phyloP scores from a whole-genome alignment of 1,140 invertebrate genomes.

The Liolophura sinensis region DNA sequence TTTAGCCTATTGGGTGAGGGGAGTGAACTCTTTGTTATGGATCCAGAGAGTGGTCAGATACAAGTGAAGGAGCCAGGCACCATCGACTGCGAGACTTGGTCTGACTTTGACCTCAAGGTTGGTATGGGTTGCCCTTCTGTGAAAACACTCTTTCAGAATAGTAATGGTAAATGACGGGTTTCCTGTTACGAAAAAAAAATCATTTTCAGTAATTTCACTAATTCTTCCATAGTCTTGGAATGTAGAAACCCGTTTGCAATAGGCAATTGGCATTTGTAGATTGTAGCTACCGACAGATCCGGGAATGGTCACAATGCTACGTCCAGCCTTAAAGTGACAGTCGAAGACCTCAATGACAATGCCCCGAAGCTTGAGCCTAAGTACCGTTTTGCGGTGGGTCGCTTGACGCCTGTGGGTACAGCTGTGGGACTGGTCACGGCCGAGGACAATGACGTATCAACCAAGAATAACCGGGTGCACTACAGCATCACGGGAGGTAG shows the following conservation, averaged over 20 bases:
- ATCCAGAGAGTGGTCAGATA: constrained; percentile 2
- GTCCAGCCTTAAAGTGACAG: not conserved
- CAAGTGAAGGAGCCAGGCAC: constrained; percentile 3
- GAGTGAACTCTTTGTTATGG: constrained; percentile 9
- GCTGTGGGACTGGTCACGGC: not conserved
- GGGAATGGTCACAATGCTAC: constrained; percentile 2
- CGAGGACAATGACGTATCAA: constrained; percentile 5
- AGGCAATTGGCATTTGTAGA: not conserved
- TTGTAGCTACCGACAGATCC: not conserved
- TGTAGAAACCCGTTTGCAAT: not conserved
- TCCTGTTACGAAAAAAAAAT: not conserved
- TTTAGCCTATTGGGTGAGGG: not conserved
- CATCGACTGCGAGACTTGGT: constrained; percentile 6
- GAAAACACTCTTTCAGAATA: not conserved
- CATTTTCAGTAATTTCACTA: not conserved
- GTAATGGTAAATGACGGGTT: not conserved
- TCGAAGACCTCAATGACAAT: constrained; percentile 13
- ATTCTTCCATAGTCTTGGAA: not conserved
- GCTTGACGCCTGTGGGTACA: not conserved
- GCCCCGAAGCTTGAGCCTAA: constrained; percentile 2
- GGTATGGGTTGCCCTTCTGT: not conserved
- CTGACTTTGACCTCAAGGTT: constrained; percentile 5
- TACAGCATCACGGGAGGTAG: constrained; percentile 9
- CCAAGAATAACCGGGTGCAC: constrained; percentile 3
- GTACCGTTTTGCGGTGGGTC: not conserved